Conservation (phyloP, 2,888 invertebrate genomes). For the Hecatera dysodea region DNA sequence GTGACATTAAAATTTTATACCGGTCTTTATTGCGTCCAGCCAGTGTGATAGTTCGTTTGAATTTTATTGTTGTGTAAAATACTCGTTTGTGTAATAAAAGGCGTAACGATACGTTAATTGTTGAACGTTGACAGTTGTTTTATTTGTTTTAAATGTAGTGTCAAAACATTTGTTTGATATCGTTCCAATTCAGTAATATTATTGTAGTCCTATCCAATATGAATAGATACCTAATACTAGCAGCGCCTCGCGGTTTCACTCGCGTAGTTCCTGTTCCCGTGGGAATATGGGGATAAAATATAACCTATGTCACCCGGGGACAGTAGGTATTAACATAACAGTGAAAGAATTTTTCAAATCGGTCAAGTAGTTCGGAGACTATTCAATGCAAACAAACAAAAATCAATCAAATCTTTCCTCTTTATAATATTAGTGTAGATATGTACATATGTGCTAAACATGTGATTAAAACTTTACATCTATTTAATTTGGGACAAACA, state of each 20-base stretch:
- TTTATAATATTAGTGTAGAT: too few relatives aligned
- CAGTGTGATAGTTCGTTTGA: constrained; percentile 16
- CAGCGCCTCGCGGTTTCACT: too few relatives aligned
- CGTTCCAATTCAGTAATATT: not conserved
- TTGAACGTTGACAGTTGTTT: not conserved
- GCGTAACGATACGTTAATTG: not conserved
- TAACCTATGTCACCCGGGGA: too few relatives aligned
- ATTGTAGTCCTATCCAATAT: too few relatives aligned
- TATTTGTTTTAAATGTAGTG: constrained; percentile 10
- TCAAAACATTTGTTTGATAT: not conserved
- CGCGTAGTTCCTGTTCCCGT: too few relatives aligned
- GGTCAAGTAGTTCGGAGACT: too few relatives aligned
- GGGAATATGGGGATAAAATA: too few relatives aligned
- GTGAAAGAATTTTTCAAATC: too few relatives aligned
- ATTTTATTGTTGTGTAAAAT: constrained; percentile 16
- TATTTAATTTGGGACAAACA: not conserved
- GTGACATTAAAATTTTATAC: constrained; percentile 23
- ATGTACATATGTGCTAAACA: not conserved
- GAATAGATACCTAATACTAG: too few relatives aligned
- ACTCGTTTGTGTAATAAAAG: constrained; percentile 10
- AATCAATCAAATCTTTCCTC: too few relatives aligned
- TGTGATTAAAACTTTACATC: not conserved
- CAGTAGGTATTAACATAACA: too few relatives aligned
- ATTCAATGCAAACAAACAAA: too few relatives aligned
- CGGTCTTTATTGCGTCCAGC: constrained; percentile 24